Evolutionary conservation across 2,888 invertebrate genomes (phyloP), one percentile per base, ranked within the genome.

Genomic region (Hyles lineata): DNA sequence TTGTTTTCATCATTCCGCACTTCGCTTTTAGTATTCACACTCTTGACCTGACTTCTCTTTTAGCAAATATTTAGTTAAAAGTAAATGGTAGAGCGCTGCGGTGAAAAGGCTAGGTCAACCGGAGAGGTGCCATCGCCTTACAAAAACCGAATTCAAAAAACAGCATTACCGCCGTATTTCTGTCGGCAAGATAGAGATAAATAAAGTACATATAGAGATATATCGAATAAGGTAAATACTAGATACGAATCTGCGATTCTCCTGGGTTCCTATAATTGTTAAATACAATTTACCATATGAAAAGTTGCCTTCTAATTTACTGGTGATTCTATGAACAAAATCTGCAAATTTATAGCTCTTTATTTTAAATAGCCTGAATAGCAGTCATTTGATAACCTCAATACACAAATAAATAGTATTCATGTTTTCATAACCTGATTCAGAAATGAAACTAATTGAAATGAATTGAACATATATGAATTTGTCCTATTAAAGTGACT

Each of bases 371-470:
- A 8, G 35, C 35, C 8, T 35, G 35, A 35, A 43, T 43, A 43
- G 43, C 43, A 43, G 43, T 43, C 11, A 55, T 55, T 19, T n/a
- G 5, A 55, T 55, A 19, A 55, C 19, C 19, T 55, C 52, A 19
- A 55, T n/a, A 8, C 9, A 17, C 25, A 60, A 60, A 23, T 60
- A 15, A 15, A 60, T 2, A 60, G 60, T 23, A 59, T 23, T 23
- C 23, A 21, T 23, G 60, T 60, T 23, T 60, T 23, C 11, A 60
- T 60, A 23, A 23, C 23, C 11, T 60, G 15, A 15, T 60, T 23
- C 21, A 23, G 21, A 2, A 60, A 23, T 25, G 23, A 59, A 59
- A 61, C 43, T 76, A 76, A 76, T 75, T 76, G 75, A 74, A 73
- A 75, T 73, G 50, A 11, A 23, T 60, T 23, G 60, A 60, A 25